Evolutionary conservation across 1,140 invertebrate genomes (phyloP).

Genomic region (Achroia grisella): DNA sequence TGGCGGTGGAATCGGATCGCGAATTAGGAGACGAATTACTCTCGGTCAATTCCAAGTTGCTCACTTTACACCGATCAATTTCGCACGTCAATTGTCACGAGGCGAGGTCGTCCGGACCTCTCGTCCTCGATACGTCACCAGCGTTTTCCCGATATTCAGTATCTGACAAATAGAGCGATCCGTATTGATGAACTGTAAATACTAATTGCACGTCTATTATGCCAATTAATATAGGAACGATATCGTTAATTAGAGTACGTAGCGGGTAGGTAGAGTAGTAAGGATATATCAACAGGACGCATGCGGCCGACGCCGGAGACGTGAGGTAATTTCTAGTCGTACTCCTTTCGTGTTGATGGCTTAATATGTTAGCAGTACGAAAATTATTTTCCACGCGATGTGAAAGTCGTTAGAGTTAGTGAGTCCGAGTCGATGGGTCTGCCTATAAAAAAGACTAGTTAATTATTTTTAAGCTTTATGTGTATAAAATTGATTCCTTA

Average conservation of each 20-base stretch:
- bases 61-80: constrained; percentile 46
- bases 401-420: constrained; percentile 6
- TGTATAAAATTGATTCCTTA: constrained; percentile 50
- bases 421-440: constrained; percentile 45
- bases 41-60: constrained; percentile 49
- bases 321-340: constrained; percentile 63
- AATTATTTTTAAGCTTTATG: constrained; percentile 66
- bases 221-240: no score
- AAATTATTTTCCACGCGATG: constrained; percentile 47
- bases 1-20: constrained; percentile 2
- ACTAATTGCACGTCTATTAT: no score
- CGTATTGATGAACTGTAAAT: no score
- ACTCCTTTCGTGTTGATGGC: constrained; percentile 65
- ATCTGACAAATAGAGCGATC: not conserved
- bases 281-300: constrained; percentile 5
- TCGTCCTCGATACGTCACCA: constrained; percentile 2
- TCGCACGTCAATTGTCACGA: constrained; percentile 44
- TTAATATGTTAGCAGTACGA: constrained; percentile 71
- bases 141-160: constrained; percentile 15
- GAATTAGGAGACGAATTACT: constrained; percentile 13
- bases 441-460: constrained; percentile 66
- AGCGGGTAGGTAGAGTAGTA: no score
- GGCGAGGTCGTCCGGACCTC: not conserved
- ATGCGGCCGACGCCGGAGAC: constrained; percentile 15
- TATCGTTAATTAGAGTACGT: no score